These are phyloP conservation scores for Cancer borealis DNA, from an alignment of 2,888 invertebrate species.

Conservation along the genomic window DNA sequence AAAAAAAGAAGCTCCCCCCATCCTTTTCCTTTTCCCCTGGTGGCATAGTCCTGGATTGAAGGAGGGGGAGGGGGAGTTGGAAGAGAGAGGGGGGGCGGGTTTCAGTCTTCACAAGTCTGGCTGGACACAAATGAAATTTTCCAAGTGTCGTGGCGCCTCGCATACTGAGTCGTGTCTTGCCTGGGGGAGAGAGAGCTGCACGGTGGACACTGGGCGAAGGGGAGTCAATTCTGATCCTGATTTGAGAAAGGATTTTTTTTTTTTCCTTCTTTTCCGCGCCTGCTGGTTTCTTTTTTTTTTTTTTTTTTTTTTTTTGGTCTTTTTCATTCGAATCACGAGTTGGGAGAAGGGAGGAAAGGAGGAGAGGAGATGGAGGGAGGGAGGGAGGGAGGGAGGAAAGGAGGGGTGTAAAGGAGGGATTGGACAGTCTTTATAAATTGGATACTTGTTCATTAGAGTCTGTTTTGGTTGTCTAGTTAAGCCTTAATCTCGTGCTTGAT, in stretches of 20 bases:
- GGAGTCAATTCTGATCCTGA: not conserved
- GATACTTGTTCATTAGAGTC: conserved; percentile 8
- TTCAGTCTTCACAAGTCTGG: not conserved
- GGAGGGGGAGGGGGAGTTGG: not conserved
- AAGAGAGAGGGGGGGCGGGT: not conserved
- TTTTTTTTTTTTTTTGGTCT: not conserved
- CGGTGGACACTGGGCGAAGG: conserved; percentile 19
- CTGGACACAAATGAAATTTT: conserved; percentile 69
- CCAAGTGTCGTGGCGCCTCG: conserved; percentile 53
- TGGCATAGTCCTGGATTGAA: not conserved
- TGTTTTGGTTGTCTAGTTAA: not conserved
- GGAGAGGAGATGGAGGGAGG: not conserved
- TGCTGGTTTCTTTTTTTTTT: not conserved
- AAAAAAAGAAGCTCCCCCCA: not conserved
- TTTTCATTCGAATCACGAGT: conserved; percentile 34
- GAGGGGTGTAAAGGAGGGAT: not conserved
- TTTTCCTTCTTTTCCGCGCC: not conserved
- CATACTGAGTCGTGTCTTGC: conserved; percentile 30
- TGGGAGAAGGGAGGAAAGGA: not conserved
- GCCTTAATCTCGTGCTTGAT: not conserved
- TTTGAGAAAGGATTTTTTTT: conserved; percentile 3
- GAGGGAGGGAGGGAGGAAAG: not conserved
- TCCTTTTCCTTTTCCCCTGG: not conserved
- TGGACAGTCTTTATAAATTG: not conserved
- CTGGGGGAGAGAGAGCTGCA: not conserved